Evolutionary conservation across 1,140 invertebrate species (phyloP).

Genomic region (Bombus superbus): DNA sequence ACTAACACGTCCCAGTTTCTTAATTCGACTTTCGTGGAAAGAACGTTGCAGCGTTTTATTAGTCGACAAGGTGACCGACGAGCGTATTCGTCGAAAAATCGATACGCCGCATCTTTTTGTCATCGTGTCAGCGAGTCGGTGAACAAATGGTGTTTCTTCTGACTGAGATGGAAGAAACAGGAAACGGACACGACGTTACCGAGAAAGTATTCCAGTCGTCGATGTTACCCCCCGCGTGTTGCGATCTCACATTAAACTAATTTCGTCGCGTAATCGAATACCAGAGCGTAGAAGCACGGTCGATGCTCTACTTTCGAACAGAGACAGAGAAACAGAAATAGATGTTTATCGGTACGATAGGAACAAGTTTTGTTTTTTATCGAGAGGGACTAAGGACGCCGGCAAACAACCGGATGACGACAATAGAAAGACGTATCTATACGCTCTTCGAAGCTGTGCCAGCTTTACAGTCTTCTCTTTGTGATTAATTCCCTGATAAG

Average conservation of each 20-base stretch:
- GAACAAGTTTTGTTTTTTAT: not conserved
- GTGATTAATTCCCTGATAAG: constrained; percentile 31
- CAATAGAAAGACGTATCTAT: constrained; percentile 2
- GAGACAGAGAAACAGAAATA: not conserved
- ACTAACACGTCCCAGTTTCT: not conserved
- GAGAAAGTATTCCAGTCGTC: not conserved
- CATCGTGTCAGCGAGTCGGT: not conserved
- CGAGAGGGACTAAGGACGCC: not conserved
- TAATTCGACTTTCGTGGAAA: constrained; percentile 8
- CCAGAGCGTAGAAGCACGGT: not conserved
- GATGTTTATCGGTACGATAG: not conserved
- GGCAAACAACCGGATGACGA: constrained; percentile 8
- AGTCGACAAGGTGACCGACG: not conserved
- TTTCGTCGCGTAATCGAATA: constrained; percentile 17
- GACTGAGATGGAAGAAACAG: not conserved
- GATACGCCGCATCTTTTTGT: constrained; percentile 25
- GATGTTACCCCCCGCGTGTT: not conserved
- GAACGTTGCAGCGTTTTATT: constrained; percentile 5
- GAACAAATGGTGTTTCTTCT: not conserved
- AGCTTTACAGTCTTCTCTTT: not conserved
- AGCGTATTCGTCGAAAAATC: constrained; percentile 14
- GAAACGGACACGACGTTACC: constrained; percentile 1
- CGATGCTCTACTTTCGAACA: constrained; percentile 7
- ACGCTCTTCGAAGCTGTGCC: not conserved
- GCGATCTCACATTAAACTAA: constrained; percentile 13